These are phyloP conservation scores for Nomada fabriciana DNA, from an alignment of 2,888 invertebrate genomes.

Conservation along the genomic window DNA sequence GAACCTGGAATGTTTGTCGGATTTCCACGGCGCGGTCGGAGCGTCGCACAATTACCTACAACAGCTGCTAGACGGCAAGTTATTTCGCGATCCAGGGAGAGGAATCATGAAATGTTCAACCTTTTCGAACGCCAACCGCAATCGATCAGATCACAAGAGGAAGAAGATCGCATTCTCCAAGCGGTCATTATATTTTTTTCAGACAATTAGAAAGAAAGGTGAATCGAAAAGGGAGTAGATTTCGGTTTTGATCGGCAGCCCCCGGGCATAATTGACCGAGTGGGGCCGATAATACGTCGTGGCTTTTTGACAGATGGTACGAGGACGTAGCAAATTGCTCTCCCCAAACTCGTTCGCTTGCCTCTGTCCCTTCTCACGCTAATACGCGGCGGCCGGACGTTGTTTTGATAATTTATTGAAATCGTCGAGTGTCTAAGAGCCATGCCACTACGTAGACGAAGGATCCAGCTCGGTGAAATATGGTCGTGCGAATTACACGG, in stretches of 20 bases:
- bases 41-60: conserved; percentile 11
- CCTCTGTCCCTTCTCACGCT: conserved; percentile 64
- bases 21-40: conserved; percentile 10
- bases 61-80: conserved; percentile 52
- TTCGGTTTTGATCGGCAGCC: conserved; percentile 57
- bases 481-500: conserved; percentile 74
- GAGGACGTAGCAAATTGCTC: conserved; percentile 79
- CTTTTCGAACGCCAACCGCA: background rate
- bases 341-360: conserved; percentile 71
- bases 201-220: conserved; percentile 78
- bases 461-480: conserved; percentile 72
- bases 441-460: conserved; percentile 50
- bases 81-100: conserved; percentile 19
- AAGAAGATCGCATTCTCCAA: conserved; percentile 49
- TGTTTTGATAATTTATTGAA: conserved; percentile 80
- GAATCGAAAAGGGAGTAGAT: conserved; percentile 70
- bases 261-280: conserved; percentile 57
- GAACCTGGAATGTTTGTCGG: conserved; percentile 2
- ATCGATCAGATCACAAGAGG: conserved; percentile 1
- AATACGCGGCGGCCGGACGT: conserved; percentile 67
- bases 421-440: conserved; percentile 71
- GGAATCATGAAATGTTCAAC: background rate
- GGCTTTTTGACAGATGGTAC: conserved; percentile 80
- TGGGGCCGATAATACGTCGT: conserved; percentile 59
- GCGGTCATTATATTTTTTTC: conserved; percentile 78